Evolutionary conservation across 2,797 vertebrate genomes (phyloP).

Genomic region (Chromis chromis): DNA sequence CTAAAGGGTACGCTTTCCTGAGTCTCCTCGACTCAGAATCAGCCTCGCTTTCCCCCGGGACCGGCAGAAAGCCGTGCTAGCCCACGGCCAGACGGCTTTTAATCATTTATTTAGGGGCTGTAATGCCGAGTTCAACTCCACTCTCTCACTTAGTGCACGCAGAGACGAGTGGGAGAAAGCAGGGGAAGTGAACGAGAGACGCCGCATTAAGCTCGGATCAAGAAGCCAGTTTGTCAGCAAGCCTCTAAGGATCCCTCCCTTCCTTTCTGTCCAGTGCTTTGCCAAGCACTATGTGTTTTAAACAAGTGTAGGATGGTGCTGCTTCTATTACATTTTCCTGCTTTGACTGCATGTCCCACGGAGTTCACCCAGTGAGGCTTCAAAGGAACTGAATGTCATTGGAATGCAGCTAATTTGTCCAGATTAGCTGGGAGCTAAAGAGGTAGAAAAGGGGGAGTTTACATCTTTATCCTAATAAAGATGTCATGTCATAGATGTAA

Average conservation of each 20-base stretch:
- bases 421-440: slow-evolving; percentile 10
- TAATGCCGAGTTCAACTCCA: slow-evolving; percentile 58
- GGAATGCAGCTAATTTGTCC: slow-evolving; percentile 32
- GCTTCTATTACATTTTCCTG: slow-evolving; percentile 35
- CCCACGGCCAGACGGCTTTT: slow-evolving; percentile 73
- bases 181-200: slow-evolving; percentile 43
- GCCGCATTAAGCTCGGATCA: slow-evolving; percentile 51
- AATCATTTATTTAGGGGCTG: slow-evolving; percentile 79
- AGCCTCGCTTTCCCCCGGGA: slow-evolving; percentile 45
- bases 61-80: slow-evolving; percentile 45
- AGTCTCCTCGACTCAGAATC: slow-evolving; percentile 53
- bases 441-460: slow-evolving; percentile 3
- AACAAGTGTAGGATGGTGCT: slow-evolving; percentile 28
- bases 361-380: slow-evolving; percentile 20
- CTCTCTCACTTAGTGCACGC: slow-evolving; percentile 39
- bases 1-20: slow-evolving; percentile 49
- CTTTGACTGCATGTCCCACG: slow-evolving; percentile 35
- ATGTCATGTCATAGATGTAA: neutral
- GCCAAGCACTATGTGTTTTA: slow-evolving; percentile 39
- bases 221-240: slow-evolving; percentile 57
- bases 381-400: slow-evolving; percentile 31
- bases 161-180: slow-evolving; percentile 34
- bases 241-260: slow-evolving; percentile 32
- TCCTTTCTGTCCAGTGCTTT: slow-evolving; percentile 29
- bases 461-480: slow-evolving; percentile 7